phyloP scores from a whole-genome alignment of 2,797 vertebrate genomes.

The Artibeus jamaicensis region DNA sequence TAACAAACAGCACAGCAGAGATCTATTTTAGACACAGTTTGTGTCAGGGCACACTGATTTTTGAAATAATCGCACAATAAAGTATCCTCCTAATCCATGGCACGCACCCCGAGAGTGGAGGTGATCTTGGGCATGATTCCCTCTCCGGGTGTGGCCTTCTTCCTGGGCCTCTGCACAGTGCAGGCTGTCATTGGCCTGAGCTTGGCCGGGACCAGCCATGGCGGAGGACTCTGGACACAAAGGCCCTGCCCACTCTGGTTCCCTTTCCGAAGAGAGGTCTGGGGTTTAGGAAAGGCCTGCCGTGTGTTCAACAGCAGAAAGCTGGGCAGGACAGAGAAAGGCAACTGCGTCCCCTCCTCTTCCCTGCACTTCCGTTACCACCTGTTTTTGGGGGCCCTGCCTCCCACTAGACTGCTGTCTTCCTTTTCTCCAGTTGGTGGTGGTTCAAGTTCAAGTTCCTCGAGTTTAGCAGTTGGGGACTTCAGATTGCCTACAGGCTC shows the following conservation, averaged over 20 bases:
- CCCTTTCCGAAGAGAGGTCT: background rate
- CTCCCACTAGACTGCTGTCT: background rate
- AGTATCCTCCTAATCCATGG: background rate
- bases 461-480: background rate
- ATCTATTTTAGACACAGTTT: constrained; percentile 23
- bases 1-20: background rate
- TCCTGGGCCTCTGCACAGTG: background rate
- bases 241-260: too few species aligned
- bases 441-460: background rate
- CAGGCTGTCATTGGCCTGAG: background rate
- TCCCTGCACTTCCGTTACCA: background rate
- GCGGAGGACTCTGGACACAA: background rate
- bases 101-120: background rate
- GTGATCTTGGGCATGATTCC: background rate
- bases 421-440: background rate
- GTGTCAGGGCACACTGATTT: constrained; percentile 17
- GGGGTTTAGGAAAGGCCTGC: background rate
- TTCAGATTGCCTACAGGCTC: background rate
- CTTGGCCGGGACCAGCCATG: background rate
- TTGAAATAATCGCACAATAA: constrained; percentile 14
- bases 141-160: background rate
- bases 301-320: background rate
- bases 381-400: background rate
- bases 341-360: background rate
- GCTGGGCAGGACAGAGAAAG: background rate